Conservation (phyloP, 2,113 vertebrate genomes). For the Dromiciops gliroides region DNA sequence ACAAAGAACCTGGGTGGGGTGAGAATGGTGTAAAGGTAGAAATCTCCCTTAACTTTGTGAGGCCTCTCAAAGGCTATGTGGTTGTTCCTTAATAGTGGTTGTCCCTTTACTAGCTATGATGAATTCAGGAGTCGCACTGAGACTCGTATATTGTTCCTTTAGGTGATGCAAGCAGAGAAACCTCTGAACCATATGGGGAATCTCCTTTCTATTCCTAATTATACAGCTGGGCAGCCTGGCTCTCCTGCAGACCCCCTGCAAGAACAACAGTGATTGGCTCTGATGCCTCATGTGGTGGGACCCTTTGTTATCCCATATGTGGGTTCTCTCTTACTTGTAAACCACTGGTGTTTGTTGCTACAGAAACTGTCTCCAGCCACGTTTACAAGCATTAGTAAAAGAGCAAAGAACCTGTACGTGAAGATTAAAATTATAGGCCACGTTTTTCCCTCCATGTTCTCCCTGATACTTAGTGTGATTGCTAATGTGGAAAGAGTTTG, state of each 20-base stretch:
- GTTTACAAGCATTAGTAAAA: background rate
- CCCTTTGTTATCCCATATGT: background rate
- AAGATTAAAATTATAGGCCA: background rate
- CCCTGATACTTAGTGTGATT: background rate
- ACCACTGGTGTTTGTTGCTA: background rate
- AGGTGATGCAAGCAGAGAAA: background rate
- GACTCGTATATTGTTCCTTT: background rate
- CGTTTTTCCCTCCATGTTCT: background rate
- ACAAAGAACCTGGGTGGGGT: background rate
- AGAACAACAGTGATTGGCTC: background rate
- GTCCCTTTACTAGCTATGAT: background rate
- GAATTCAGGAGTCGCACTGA: background rate
- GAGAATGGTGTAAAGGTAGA: background rate
- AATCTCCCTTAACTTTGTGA: background rate
- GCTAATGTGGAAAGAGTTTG: background rate
- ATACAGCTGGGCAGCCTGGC: background rate
- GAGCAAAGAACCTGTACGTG: background rate
- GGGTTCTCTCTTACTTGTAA: background rate
- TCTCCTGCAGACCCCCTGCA: background rate
- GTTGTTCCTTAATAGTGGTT: background rate
- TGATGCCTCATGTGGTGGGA: background rate
- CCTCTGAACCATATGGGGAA: conserved; percentile 5
- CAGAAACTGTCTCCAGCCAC: background rate
- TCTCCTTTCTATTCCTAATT: background rate
- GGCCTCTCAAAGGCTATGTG: background rate